Conservation (phyloP, 2,888 invertebrate genomes). For the Lasioglossum zephyrum region DNA sequence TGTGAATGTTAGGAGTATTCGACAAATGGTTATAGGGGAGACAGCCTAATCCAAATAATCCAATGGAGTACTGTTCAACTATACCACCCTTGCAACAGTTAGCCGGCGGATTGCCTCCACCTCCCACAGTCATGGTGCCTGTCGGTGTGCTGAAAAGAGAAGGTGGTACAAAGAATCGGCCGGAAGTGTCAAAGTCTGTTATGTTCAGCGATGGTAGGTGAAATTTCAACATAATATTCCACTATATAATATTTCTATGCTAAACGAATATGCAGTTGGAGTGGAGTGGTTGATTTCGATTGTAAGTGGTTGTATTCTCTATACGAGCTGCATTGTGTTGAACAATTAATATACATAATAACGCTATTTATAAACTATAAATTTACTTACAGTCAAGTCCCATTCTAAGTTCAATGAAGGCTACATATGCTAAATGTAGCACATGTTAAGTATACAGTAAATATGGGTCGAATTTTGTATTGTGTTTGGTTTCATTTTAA, state of each 20-base stretch:
- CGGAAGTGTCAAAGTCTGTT: constrained; percentile 89
- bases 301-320: not conserved
- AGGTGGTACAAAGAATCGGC: constrained; percentile 85
- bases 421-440: too few species aligned
- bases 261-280: constrained; percentile 4
- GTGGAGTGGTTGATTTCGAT: not conserved
- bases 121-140: constrained; percentile 92
- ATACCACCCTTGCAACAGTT: constrained; percentile 92
- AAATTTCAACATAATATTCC: not conserved
- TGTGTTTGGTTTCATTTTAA: too few species aligned
- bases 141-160: constrained; percentile 92
- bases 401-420: too few species aligned
- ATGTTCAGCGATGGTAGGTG: constrained; percentile 93
- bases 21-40: constrained; percentile 85
- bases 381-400: not conserved
- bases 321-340: not conserved
- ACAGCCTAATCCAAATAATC: constrained; percentile 93
- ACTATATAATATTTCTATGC: constrained; percentile 4
- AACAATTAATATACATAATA: not conserved
- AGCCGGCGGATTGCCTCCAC: constrained; percentile 84
- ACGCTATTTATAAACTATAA: not conserved
- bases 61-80: constrained; percentile 94
- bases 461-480: too few species aligned
- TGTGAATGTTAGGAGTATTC: constrained; percentile 82
- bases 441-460: too few species aligned